A percentile compares a stretch with the other conserved stretches of the same genome.
These are phyloP conservation scores for Tetragnatha montana DNA, from an alignment of 2,888 invertebrate genomes.

Conservation along the genomic window DNA sequence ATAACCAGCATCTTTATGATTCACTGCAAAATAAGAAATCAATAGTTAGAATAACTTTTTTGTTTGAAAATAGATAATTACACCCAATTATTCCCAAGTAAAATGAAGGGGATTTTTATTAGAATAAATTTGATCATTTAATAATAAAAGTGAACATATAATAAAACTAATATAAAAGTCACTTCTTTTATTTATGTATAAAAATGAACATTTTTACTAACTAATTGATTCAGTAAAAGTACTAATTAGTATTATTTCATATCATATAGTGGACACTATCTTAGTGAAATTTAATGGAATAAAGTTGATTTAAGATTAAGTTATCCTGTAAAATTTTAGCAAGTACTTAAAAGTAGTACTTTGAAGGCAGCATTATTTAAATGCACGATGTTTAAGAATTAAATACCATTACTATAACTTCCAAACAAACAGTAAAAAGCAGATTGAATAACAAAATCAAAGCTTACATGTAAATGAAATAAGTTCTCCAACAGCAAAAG, in stretches of 20 bases:
- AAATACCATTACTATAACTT: background rate
- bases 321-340: too few species aligned
- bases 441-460: too few species aligned
- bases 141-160: background rate
- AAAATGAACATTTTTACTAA: too few species aligned
- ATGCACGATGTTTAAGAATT: conserved; percentile 86
- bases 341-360: too few species aligned
- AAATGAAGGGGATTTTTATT: background rate
- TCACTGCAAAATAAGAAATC: conserved; percentile 79
- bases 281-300: too few species aligned
- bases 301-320: too few species aligned
- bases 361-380: background rate
- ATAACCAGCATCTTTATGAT: conserved; percentile 87
- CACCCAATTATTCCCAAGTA: background rate
- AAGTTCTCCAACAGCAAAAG: conserved; percentile 69
- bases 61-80: too few species aligned
- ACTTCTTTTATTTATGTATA: too few species aligned
- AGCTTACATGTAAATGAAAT: conserved; percentile 70
- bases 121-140: background rate
- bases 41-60: conserved; percentile 6
- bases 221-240: too few species aligned
- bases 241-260: too few species aligned
- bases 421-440: too few species aligned
- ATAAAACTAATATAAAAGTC: background rate
- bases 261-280: too few species aligned